Conservation (phyloP, 2,888 invertebrate genomes). For the Drosophila rellima region DNA sequence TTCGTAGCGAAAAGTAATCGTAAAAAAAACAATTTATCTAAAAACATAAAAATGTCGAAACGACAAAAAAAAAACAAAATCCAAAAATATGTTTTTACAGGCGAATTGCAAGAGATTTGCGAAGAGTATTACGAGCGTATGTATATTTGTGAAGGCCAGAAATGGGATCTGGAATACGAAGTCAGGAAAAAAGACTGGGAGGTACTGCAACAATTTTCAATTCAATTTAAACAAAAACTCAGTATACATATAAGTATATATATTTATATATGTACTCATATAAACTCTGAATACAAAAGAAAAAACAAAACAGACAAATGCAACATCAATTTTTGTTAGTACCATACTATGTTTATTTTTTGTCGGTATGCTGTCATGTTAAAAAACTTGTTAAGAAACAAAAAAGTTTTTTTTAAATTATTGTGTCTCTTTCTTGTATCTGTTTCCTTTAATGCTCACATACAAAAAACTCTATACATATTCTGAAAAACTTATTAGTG, state of each 20-base stretch:
- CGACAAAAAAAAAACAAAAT: conserved; percentile 20
- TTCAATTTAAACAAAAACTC: conserved; percentile 67
- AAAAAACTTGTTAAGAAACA: conserved; percentile 20
- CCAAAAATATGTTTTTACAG: conserved; percentile 80
- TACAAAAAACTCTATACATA: conserved; percentile 46
- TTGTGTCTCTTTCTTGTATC: conserved; percentile 68
- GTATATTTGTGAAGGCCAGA: conserved; percentile 99
- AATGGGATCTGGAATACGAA: conserved; percentile 99
- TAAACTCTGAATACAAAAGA: conserved; percentile 69
- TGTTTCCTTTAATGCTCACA: conserved; percentile 68
- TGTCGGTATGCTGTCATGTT: conserved; percentile 56
- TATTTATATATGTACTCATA: conserved; percentile 31
- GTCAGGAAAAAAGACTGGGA: conserved; percentile 99
- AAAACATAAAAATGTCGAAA: conserved; percentile 23
- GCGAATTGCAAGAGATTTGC: conserved; percentile 95
- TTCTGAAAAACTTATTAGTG: conserved; percentile 50
- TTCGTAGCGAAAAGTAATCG: conserved; percentile 30
- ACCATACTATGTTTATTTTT: conserved; percentile 61
- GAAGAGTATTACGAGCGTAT: conserved; percentile 98
- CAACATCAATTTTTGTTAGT: conserved; percentile 50
- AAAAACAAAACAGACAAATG: conserved; percentile 59
- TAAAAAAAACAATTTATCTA: conserved; percentile 16
- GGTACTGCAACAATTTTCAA: conserved; percentile 89
- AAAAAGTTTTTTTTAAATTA: conserved; percentile 39
- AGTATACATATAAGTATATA: conserved; percentile 47